Evolutionary conservation across 2,888 invertebrate species (phyloP).

Genomic region (Coleophora flavipennella): DNA sequence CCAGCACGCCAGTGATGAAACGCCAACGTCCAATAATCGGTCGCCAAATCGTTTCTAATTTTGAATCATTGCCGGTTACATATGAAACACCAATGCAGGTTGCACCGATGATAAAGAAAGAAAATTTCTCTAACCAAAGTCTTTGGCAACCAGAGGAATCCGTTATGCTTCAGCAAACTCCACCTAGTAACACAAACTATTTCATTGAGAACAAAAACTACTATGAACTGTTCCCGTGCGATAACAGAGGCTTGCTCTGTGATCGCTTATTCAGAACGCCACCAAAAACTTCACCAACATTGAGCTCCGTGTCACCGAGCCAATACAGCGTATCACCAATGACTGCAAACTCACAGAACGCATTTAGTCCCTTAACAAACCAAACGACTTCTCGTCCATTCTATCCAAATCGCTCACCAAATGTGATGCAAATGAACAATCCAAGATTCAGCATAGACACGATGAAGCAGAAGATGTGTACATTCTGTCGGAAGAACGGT

Average conservation of each 20-base stretch:
- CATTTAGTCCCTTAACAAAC: too few species aligned
- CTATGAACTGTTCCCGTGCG: constrained; percentile 47
- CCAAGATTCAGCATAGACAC: constrained; percentile 3
- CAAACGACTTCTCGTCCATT: too few species aligned
- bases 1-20: constrained; percentile 20
- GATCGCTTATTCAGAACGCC: constrained; percentile 31
- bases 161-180: constrained; percentile 16
- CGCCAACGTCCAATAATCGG: constrained; percentile 45
- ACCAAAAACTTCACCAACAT: constrained; percentile 16
- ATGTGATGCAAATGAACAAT: too few species aligned
- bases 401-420: too few species aligned
- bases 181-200: constrained; percentile 20
- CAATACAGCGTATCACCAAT: constrained; percentile 10
- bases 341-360: neutral
- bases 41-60: constrained; percentile 36
- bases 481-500: constrained; percentile 59
- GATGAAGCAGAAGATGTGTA: constrained; percentile 36
- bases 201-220: constrained; percentile 14
- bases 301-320: neutral
- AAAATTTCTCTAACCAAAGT: too few species aligned
- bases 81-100: constrained; percentile 11
- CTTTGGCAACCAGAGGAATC: constrained; percentile 14
- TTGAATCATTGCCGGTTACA: constrained; percentile 4
- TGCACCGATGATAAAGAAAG: constrained; percentile 4
- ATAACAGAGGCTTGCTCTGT: constrained; percentile 26